Conservation (phyloP, 2,113 vertebrate species). For the Globicephala melas region DNA sequence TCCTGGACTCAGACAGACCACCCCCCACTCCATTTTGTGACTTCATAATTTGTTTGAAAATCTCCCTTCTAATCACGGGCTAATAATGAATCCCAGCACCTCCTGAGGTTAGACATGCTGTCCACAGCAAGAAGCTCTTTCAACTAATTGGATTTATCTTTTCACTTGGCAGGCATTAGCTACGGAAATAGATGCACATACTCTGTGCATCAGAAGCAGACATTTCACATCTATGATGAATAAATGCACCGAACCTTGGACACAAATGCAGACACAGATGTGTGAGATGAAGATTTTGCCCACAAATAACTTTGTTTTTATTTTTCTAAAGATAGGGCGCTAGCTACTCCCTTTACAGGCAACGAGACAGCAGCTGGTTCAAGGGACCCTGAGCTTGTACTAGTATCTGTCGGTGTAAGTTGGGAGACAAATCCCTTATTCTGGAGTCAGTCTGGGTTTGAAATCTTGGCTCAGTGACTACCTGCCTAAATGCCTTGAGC, state of each 20-base stretch:
- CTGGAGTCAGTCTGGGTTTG: neutral
- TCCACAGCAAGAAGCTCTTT: conserved; percentile 15
- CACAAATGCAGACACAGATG: neutral
- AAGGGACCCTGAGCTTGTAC: neutral
- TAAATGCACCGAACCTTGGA: rapidly evolving
- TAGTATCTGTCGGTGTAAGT: neutral
- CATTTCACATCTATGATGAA: rapidly evolving
- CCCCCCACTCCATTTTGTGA: neutral
- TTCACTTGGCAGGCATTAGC: conserved; percentile 7
- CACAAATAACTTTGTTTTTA: neutral
- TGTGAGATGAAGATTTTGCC: neutral
- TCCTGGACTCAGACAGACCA: neutral
- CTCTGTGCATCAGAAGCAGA: neutral
- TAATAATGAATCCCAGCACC: conserved; percentile 3
- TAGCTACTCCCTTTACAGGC: neutral
- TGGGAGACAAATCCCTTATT: neutral
- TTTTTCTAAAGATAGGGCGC: neutral
- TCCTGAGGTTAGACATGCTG: conserved; percentile 17
- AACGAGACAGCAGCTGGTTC: neutral
- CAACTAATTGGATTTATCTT: conserved; percentile 28
- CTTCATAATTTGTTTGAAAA: conserved; percentile 15
- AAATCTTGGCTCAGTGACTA: neutral
- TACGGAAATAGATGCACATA: neutral
- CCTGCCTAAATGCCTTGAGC: neutral
- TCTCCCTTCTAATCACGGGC: neutral